Evolutionary conservation across 2,113 vertebrate genomes (phyloP), one percentile per base, ranked within the genome.

Genomic region (Nerophis ophidion): DNA sequence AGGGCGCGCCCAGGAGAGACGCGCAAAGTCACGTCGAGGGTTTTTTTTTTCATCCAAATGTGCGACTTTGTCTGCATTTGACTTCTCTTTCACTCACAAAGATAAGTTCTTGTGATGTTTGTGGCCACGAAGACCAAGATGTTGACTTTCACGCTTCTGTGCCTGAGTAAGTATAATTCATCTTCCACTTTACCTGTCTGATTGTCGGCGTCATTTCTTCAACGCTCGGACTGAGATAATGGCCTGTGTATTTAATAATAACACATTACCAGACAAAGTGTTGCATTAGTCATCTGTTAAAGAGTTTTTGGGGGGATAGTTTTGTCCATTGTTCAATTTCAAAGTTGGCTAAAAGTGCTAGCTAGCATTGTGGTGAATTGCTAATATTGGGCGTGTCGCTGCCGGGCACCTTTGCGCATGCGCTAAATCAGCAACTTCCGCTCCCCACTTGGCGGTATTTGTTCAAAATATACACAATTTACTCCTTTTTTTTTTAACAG

Each of bases 121-220:
- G 35, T 11, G 19, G 36, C 9, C 1, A 77, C 75, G 75, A 63
- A 66, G 54, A 38, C 10, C 13, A 61, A 33, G 14, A 64, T 65
- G n/a, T 60, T 12, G 10, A 5, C 9, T 0, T 11, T 66, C 8
- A 17, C 6, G 54, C 48, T 81, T 45, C 62, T 79, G 9, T 77
- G 61, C 65, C 6, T 71, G 2, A 66, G 88, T 89, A 60, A 89
- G 86, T 88, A 17, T n/a, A 6, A 14, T 8, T 12, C 52, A 36
- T 13, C 8, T 7, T 38, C 7, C 7, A 1, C 47, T 10, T 34
- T 34, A 85, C 81, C 81, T 73, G 77, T 80, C 74, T 66, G 17
- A 44, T 44, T 44, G 40, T 44, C 11, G 4, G 40, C 40, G 5
- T 44, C 40, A 12, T 35, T 53, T 53, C 8, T 44, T 42, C 16